A percentile compares a stretch with the other conserved stretches of the same genome.
phyloP scores from a whole-genome alignment of 2,888 invertebrate genomes.

The Mythimna loreyi region DNA sequence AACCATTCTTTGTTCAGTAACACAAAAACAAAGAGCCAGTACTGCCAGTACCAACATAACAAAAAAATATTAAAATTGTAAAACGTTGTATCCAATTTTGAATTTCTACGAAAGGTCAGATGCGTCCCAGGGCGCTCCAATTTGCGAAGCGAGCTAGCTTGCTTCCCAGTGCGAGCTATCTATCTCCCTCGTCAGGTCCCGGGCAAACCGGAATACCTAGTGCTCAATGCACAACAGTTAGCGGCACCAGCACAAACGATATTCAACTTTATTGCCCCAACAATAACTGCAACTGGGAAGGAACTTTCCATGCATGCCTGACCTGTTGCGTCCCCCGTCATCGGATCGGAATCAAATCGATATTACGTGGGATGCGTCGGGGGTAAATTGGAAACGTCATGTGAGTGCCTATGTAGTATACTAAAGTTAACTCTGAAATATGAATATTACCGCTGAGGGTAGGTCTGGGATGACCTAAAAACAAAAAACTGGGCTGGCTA shows the following conservation, averaged over 20 bases:
- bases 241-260: conserved; percentile 65
- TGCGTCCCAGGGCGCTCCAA: conserved; percentile 71
- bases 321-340: conserved; percentile 67
- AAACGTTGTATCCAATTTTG: conserved; percentile 58
- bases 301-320: conserved; percentile 46
- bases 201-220: conserved; percentile 83
- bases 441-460: conserved; percentile 32
- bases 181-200: conserved; percentile 81
- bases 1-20: conserved; percentile 35
- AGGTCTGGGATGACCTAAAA: conserved; percentile 42
- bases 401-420: conserved; percentile 13
- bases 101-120: conserved; percentile 73
- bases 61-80: conserved; percentile 44
- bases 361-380: conserved; percentile 59
- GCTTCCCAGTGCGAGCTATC: conserved; percentile 73
- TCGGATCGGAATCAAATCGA: conserved; percentile 66
- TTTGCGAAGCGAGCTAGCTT: conserved; percentile 70
- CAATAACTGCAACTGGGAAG: conserved; percentile 61
- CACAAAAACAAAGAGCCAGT: conserved; percentile 39
- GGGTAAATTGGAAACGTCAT: conserved; percentile 57
- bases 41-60: conserved; percentile 15
- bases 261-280: conserved; percentile 70
- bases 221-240: conserved; percentile 67
- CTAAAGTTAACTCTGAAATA: conserved; percentile 33
- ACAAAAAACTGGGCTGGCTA: conserved; percentile 34